Evolutionary conservation across 1,140 invertebrate genomes (phyloP).

Genomic region (Cryptotermes secundus): DNA sequence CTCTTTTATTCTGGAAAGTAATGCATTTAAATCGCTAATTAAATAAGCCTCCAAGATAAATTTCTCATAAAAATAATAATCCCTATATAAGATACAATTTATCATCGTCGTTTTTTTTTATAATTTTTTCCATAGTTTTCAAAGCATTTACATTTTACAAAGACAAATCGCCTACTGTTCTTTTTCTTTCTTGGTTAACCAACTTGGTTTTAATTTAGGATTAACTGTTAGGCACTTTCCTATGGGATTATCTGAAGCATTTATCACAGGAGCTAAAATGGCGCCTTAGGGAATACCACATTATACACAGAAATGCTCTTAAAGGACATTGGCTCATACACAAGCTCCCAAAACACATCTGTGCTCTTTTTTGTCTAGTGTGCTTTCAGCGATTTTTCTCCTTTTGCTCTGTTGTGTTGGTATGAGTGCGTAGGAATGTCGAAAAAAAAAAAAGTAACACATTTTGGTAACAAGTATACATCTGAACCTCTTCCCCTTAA

Average conservation of each 20-base stretch:
- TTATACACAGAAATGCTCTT: slow-evolving; percentile 19
- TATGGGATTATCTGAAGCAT: background rate
- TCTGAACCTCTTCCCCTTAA: background rate
- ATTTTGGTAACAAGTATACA: slow-evolving; percentile 17
- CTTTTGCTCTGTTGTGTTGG: background rate
- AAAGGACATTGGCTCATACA: background rate
- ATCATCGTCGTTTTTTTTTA: background rate
- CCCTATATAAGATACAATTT: background rate
- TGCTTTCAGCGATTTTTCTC: background rate
- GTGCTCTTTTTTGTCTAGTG: background rate
- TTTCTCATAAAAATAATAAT: background rate
- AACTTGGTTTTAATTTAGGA: background rate
- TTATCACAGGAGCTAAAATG: slow-evolving; percentile 8
- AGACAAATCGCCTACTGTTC: background rate
- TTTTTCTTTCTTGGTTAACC: background rate
- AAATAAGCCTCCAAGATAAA: background rate
- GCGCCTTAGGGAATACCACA: background rate
- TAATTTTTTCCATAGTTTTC: too few relatives aligned
- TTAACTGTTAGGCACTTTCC: background rate
- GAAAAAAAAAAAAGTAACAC: slow-evolving; percentile 9
- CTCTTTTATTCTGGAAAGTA: background rate
- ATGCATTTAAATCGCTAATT: slow-evolving; percentile 20
- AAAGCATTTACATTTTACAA: background rate
- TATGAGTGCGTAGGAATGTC: background rate
- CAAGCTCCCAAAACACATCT: background rate